phyloP scores from a whole-genome alignment of 64 coral and sea anemone species.

The Actinia equina region DNA sequence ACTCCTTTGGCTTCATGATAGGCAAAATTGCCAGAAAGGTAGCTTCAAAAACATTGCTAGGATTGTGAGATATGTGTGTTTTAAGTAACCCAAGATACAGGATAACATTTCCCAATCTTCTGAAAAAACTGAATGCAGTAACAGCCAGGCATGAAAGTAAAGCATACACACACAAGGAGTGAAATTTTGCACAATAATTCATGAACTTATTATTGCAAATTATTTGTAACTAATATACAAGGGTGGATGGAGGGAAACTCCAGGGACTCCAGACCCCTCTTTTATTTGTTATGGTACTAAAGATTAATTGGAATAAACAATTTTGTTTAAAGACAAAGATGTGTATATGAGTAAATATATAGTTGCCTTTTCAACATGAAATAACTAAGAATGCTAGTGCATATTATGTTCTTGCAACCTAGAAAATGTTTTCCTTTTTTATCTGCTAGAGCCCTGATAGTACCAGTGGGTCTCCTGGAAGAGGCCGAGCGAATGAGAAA shows the following conservation, averaged over 20 bases:
- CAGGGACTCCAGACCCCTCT: no score
- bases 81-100: conserved; percentile 22
- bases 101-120: neutral
- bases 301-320: neutral
- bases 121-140: neutral
- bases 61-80: conserved; percentile 16
- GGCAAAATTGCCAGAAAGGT: conserved; percentile 23
- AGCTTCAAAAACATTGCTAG: neutral
- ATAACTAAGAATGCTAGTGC: neutral
- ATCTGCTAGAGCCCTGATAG: neutral
- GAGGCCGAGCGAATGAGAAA: conserved; percentile 27
- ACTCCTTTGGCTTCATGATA: conserved; percentile 24
- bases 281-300: neutral
- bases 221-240: no score
- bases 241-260: no score
- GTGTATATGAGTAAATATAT: neutral
- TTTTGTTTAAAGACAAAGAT: neutral
- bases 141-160: neutral
- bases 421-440: neutral
- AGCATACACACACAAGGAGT: neutral
- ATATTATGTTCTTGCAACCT: neutral
- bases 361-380: neutral
- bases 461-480: neutral
- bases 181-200: neutral
- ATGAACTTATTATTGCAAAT: no score